phyloP scores from a whole-genome alignment of 2,797 vertebrate genomes.

The Dipus sagitta region DNA sequence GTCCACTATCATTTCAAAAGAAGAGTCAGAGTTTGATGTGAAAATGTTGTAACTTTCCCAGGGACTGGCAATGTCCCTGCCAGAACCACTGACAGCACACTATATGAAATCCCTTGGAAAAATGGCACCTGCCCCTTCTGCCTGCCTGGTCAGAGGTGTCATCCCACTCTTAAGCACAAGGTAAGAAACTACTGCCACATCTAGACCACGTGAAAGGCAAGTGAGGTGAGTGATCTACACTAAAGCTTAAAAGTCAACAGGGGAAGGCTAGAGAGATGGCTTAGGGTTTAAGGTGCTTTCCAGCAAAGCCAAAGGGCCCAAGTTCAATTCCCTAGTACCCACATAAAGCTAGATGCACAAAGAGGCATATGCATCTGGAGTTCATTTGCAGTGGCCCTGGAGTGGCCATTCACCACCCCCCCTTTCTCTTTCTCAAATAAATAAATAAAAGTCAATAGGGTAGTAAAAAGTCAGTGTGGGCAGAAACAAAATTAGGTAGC shows the following conservation, averaged over 20 bases:
- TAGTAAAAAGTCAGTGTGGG: not conserved
- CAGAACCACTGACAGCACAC: not conserved
- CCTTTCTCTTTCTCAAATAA: too few species aligned
- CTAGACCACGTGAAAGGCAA: not conserved
- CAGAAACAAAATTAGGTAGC: not conserved
- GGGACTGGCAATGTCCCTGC: not conserved
- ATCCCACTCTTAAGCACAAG: not conserved
- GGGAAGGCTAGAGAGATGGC: too few species aligned
- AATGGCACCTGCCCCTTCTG: not conserved
- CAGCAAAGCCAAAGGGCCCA: too few species aligned
- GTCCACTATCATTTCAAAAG: not conserved
- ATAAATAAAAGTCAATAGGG: not conserved
- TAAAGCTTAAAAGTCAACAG: not conserved
- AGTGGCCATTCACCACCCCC: too few species aligned
- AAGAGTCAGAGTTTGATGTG: not conserved
- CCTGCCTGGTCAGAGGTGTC: not conserved
- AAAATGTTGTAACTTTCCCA: slow-evolving; percentile 13
- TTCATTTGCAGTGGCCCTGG: too few species aligned
- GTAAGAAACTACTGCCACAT: not conserved
- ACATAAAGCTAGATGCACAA: too few species aligned
- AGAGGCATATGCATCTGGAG: too few species aligned
- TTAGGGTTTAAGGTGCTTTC: too few species aligned
- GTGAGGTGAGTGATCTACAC: not conserved
- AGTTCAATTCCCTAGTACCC: too few species aligned
- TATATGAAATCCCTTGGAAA: not conserved